Conservation (phyloP, 2,888 invertebrate genomes). For the Watsonalla binaria region DNA sequence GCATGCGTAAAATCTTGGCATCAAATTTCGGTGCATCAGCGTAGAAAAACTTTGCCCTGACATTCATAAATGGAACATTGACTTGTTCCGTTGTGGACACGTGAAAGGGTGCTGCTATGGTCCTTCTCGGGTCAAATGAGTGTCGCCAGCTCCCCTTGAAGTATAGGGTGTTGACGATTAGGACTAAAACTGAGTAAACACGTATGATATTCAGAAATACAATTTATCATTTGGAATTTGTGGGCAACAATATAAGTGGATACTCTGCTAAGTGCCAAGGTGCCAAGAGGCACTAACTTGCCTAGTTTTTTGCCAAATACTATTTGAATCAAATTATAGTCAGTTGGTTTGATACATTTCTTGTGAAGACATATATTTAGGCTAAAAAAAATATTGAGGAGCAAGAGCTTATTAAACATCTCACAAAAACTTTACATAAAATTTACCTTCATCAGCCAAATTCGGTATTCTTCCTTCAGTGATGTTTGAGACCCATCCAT, state of each 20-base stretch:
- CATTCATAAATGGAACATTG: constrained; percentile 83
- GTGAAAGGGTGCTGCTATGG: constrained; percentile 80
- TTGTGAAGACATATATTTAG: too few species aligned
- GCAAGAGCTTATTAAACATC: too few species aligned
- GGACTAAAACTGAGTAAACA: constrained; percentile 75
- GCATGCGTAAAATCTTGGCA: constrained; percentile 84
- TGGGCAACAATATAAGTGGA: too few species aligned
- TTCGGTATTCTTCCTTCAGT: constrained; percentile 86
- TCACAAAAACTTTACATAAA: too few species aligned
- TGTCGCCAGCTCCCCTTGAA: constrained; percentile 90
- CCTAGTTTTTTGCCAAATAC: too few species aligned
- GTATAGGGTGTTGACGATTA: constrained; percentile 87
- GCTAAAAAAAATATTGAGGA: too few species aligned
- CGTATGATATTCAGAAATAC: background rate
- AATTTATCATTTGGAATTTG: too few species aligned
- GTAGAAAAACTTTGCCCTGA: constrained; percentile 81
- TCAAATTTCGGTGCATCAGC: constrained; percentile 80
- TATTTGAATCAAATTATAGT: too few species aligned
- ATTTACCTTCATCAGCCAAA: constrained; percentile 79
- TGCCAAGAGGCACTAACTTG: too few species aligned
- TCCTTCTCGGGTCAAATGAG: constrained; percentile 81
- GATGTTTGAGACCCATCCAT: constrained; percentile 87
- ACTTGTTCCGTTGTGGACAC: constrained; percentile 63
- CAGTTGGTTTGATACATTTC: too few species aligned
- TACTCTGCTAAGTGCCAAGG: too few species aligned